These are phyloP conservation scores for Scaptomyza tumidula DNA, from an alignment of 2,888 invertebrate species.

Conservation along the genomic window DNA sequence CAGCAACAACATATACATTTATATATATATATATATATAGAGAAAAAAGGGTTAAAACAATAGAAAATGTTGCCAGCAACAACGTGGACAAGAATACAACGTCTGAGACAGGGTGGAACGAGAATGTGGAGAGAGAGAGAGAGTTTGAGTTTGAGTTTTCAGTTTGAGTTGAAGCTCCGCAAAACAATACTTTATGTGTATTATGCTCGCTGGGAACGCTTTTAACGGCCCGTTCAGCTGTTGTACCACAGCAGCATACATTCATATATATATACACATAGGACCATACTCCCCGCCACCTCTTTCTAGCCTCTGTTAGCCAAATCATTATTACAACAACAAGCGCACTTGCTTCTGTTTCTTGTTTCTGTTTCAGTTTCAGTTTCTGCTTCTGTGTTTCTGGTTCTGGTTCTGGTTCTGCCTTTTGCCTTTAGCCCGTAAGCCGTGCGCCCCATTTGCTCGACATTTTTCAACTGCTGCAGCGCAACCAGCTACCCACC, in stretches of 20 bases:
- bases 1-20: constrained; percentile 18
- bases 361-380: not conserved
- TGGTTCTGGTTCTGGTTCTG: constrained; percentile 9
- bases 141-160: no score
- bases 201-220: constrained; percentile 58
- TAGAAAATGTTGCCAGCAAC: constrained; percentile 64
- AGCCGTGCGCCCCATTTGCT: constrained; percentile 68
- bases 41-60: constrained; percentile 74
- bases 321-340: constrained; percentile 74
- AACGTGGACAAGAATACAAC: constrained; percentile 20
- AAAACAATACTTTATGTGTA: constrained; percentile 73
- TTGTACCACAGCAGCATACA: constrained; percentile 34
- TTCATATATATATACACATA: no score
- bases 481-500: constrained; percentile 18
- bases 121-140: not conserved
- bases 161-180: constrained; percentile 17
- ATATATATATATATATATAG: constrained; percentile 24
- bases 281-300: constrained; percentile 5
- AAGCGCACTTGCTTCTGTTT: constrained; percentile 43
- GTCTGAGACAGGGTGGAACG: constrained; percentile 11
- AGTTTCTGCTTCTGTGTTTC: not conserved
- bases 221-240: constrained; percentile 74
- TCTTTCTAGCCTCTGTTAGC: constrained; percentile 29
- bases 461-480: constrained; percentile 69
- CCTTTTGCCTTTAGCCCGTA: constrained; percentile 32